These are phyloP conservation scores for Hydrolagus colliei DNA, from an alignment of 2,797 vertebrate species.

Conservation along the genomic window DNA sequence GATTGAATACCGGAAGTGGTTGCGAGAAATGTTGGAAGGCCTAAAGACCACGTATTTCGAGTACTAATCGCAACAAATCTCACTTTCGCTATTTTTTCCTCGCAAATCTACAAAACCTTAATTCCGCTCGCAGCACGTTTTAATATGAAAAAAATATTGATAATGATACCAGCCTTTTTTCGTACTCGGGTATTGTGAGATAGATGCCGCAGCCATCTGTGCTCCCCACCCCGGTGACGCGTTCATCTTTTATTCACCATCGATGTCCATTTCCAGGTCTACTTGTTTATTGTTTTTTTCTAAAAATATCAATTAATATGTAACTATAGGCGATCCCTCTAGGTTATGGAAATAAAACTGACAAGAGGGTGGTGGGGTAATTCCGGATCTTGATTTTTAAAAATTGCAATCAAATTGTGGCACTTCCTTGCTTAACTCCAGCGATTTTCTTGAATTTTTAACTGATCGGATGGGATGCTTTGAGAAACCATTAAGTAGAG, in stretches of 20 bases:
- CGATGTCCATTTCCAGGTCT: too few species aligned
- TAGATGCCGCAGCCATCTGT: too few species aligned
- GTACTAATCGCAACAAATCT: conserved; percentile 2
- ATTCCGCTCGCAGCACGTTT: background rate
- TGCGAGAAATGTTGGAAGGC: background rate
- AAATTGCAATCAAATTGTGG: too few species aligned
- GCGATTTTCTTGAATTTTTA: background rate
- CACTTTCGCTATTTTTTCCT: background rate
- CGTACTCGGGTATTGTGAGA: too few species aligned
- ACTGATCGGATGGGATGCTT: background rate
- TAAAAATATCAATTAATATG: background rate
- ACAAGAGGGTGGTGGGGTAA: too few species aligned
- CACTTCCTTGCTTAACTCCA: too few species aligned
- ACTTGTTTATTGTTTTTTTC: background rate
- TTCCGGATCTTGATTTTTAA: too few species aligned
- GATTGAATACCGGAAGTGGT: conserved; percentile 7
- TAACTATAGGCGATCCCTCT: too few species aligned
- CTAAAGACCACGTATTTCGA: conserved; percentile 24
- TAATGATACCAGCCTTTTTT: too few species aligned
- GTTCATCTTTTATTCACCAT: too few species aligned
- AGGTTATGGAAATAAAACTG: background rate
- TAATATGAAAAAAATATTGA: too few species aligned
- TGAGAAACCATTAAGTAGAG: background rate
- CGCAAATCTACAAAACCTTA: background rate
- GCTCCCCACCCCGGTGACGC: too few species aligned